Percentiles rank a stretch among this genome's conserved stretches.
Conservation (phyloP, 2,113 vertebrate genomes). For the Cynocephalus volans region DNA sequence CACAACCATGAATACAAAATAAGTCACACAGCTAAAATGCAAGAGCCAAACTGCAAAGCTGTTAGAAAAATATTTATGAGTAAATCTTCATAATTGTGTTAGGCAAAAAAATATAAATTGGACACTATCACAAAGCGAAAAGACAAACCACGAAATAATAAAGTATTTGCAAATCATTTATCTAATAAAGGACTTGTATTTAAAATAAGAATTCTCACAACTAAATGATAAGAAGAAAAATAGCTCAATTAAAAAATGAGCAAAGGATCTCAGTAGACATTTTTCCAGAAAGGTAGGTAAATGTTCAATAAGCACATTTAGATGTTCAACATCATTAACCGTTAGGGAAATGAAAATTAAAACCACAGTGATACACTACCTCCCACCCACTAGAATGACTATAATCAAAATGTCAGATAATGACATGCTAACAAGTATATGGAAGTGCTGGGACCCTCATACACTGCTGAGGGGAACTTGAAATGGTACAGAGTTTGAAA, state of each 20-base stretch:
- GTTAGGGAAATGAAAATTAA: background rate
- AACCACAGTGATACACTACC: background rate
- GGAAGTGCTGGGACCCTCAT: background rate
- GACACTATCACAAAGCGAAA: background rate
- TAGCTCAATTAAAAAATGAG: background rate
- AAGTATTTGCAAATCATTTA: background rate
- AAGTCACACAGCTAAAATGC: background rate
- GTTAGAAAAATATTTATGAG: background rate
- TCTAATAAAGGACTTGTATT: background rate
- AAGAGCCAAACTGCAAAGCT: background rate
- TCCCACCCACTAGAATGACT: background rate
- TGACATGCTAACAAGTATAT: background rate
- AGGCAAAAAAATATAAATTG: background rate
- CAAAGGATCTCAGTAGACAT: background rate
- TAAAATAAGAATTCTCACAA: background rate
- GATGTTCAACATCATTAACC: background rate
- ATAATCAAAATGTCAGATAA: background rate
- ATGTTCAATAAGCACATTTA: background rate
- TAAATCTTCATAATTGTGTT: background rate
- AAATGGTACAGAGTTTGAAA: background rate
- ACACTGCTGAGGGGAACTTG: background rate
- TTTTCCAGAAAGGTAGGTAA: background rate
- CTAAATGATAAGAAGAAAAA: background rate
- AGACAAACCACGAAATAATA: background rate
- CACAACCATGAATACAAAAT: background rate